These are phyloP conservation scores for Idris sp. DNA, from an alignment of 1,140 invertebrate species.

Conservation along the genomic window DNA sequence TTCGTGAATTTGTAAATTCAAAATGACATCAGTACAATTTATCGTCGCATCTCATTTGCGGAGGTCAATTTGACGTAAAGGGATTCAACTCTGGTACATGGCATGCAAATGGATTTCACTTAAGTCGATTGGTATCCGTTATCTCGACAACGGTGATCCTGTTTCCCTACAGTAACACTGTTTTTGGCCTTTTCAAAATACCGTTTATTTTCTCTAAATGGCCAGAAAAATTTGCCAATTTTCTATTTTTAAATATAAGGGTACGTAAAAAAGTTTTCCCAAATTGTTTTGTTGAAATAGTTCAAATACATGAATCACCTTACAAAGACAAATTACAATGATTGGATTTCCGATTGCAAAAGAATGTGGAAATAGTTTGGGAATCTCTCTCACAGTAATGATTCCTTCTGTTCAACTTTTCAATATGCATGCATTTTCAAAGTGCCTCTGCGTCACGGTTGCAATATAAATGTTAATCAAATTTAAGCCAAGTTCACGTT, in stretches of 20 bases:
- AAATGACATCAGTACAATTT: conserved; percentile 36
- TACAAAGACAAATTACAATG: conserved; percentile 6
- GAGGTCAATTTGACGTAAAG: conserved; percentile 47
- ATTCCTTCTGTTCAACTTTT: conserved; percentile 46
- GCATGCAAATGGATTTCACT: conserved; percentile 53
- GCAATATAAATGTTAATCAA: conserved; percentile 64
- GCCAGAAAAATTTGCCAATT: no score
- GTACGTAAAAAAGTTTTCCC: no score
- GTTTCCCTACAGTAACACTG: no score
- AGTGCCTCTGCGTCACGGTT: conserved; percentile 36
- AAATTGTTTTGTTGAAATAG: no score
- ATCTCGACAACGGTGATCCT: conserved; percentile 2
- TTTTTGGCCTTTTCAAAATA: no score
- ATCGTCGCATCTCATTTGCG: conserved; percentile 33
- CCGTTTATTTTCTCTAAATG: no score
- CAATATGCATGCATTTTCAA: conserved; percentile 60
- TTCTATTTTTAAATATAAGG: no score
- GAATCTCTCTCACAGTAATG: conserved; percentile 24
- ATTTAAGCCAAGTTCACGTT: conserved; percentile 49
- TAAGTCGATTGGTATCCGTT: conserved; percentile 52
- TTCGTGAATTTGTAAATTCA: not conserved
- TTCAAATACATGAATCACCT: no score
- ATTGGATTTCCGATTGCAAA: conserved; percentile 19
- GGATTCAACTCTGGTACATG: conserved; percentile 25
- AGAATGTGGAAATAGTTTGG: conserved; percentile 29